phyloP scores from a whole-genome alignment of 2,888 invertebrate species.

The Masnerella sp. region DNA sequence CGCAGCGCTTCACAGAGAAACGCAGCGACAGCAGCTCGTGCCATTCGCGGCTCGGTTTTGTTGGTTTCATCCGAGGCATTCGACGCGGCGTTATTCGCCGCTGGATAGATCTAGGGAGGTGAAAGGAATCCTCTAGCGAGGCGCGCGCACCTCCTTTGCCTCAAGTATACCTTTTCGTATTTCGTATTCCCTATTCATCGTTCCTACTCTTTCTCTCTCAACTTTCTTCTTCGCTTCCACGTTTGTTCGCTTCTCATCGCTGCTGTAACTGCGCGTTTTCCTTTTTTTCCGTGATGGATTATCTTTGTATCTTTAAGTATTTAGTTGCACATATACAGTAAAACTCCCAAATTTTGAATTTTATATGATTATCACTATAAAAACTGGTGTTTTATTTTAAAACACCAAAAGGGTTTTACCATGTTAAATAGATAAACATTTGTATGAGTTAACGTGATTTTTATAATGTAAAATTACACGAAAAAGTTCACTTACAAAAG shows the following conservation, averaged over 20 bases:
- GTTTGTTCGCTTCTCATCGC: constrained; percentile 14
- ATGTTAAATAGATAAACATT: too few species aligned
- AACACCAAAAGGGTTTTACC: too few species aligned
- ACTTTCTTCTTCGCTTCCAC: constrained; percentile 40
- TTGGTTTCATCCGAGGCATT: constrained; percentile 60
- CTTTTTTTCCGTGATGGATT: too few species aligned
- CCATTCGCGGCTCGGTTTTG: constrained; percentile 58
- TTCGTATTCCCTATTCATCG: constrained; percentile 29
- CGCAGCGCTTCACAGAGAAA: constrained; percentile 60
- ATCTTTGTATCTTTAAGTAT: too few species aligned
- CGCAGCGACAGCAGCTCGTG: constrained; percentile 61
- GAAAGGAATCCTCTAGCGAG: constrained; percentile 59
- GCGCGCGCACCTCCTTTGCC: constrained; percentile 30
- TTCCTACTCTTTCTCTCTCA: constrained; percentile 36
- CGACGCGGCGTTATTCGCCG: constrained; percentile 44
- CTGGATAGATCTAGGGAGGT: constrained; percentile 57
- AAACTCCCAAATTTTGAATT: too few species aligned
- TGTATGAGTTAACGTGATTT: too few species aligned
- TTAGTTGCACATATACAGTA: too few species aligned
- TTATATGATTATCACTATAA: too few species aligned
- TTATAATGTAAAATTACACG: too few species aligned
- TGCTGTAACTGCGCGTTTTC: neutral
- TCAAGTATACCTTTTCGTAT: constrained; percentile 8
- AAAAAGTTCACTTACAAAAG: too few species aligned
- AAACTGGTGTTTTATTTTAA: too few species aligned